Base-by-base conservation (phyloP, 2,113 vertebrate genomes). In the Orientallactaga bullata region DNA sequence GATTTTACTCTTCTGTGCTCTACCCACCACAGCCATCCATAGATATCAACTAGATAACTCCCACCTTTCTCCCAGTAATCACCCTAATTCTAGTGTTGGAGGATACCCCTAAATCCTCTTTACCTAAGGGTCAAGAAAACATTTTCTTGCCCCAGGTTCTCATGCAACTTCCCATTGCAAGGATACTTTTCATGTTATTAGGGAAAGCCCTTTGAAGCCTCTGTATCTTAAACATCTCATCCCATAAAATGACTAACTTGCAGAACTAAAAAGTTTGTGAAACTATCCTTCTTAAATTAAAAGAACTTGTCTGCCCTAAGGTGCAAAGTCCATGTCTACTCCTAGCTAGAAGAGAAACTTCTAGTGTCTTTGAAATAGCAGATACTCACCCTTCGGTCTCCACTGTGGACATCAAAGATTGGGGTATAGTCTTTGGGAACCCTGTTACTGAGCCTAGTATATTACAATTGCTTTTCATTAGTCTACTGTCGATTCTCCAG, bases 181-280 rank as follows among this genome's bases (percentile, higher is more conserved):
- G 28, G 58, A 86, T 69, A 9, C 32, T 79, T 61, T 82, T n/a
- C 2, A 15, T 78, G 71, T 80, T 77, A 76, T 35, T 74, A 66
- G 24, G 20, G 28, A 96, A 61, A 93, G 1, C 16, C 77, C 5
- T 83, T 96, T 87, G 84, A 5, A 35, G 37, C 20, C 13, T 92
- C 66, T 88, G 82, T 79, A 71, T 88, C 30, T 82, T 32, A 85
- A 95, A 90, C 21, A 68, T 32, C 16, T 26, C 24, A 24, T 58
- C 47, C 66, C 82, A 91, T 77, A 85, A 89, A 89, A 81, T 84
- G n/a, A 71, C 35, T 30, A 89, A 90, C 55, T 73, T 93, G 28
- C 35, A 86, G 26, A 86, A 93, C 21, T 93, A 58, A 51, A 81
- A 51, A 63, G 4, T 30, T 89, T 81, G 88, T 23, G 88, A 47